Conservation (phyloP, 1,140 invertebrate species). For the Hypsibius dujardini region DNA sequence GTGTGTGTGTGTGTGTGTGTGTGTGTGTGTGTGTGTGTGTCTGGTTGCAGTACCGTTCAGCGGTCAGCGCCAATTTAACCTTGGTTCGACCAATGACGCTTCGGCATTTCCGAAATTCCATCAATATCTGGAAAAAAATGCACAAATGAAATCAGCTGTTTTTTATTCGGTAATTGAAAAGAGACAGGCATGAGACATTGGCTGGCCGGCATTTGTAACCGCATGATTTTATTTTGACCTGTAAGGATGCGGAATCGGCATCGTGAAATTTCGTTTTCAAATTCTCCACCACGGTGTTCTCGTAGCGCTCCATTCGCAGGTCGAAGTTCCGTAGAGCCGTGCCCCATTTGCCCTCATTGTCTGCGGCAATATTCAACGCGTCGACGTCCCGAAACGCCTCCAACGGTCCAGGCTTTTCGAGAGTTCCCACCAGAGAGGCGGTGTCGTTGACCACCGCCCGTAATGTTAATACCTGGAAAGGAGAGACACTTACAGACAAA, state of each 20-base stretch:
- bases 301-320: not conserved
- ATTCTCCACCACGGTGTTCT: not conserved
- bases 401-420: not conserved
- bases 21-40: not conserved
- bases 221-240: not conserved
- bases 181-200: too few relatives aligned
- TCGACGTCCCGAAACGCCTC: not conserved
- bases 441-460: not conserved
- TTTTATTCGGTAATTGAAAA: not conserved
- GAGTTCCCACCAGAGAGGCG: not conserved
- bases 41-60: not conserved
- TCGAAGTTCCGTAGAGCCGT: not conserved
- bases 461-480: not conserved
- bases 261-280: not conserved
- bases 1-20: constrained; percentile 19
- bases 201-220: not conserved
- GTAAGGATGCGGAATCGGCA: not conserved
- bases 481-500: not conserved
- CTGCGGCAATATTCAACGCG: not conserved
- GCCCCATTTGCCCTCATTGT: not conserved
- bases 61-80: constrained; percentile 20
- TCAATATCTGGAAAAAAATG: not conserved
- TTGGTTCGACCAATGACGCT: constrained; percentile 14
- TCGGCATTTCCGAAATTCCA: not conserved
- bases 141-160: not conserved